Evolutionary conservation across 1,140 invertebrate genomes (phyloP), one percentile per base, ranked within the genome.

Genomic region (Araneus ventricosus): DNA sequence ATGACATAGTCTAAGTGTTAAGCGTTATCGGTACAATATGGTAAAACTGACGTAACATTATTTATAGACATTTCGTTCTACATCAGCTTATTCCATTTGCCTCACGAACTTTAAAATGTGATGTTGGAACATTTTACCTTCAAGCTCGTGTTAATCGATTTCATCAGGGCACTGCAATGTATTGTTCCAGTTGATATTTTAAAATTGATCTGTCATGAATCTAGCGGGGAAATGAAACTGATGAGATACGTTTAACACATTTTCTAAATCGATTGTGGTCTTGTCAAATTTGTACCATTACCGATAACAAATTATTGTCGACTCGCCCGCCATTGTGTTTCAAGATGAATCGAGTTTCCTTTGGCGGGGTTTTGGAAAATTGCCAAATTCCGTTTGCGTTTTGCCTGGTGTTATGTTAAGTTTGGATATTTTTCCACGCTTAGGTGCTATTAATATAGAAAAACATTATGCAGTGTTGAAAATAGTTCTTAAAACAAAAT

Each of bases 161-260:
- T 52, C 45, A 2, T 52, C 45, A 52, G 10, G 4, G 45, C 10
- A 14, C 10, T 52, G 0, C 10, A 52, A 52, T 52, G 45, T 14
- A 52, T 52, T 52, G 45, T 52, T 52, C 45, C 17, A 52, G n/a
- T 52, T 52, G 10, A 52, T 52, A 14, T 52, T 52, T 52, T 52
- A 52, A 63, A 63, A 63, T 63, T 63, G 24, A 22, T 7, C 1
- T 20, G 20, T 63, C 59, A 63, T 63, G 4, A 63, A 63, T n/a
- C 45, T 52, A 52, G 17, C 17, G 45, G 45, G 45, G 45, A 14
- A 52, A 52, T 17, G n/a, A 6, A 63, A 63, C 22, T n/a, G 59
- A 63, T 61, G 59, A 61, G 59, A 61, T 63, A 63, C 7, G 59
- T 70, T 70, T 70, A 70, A 70, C 30, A 70, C n/a, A 17, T 70